Evolutionary conservation across 2,113 vertebrate species (phyloP).

Genomic region (Lagenorhynchus albirostris): DNA sequence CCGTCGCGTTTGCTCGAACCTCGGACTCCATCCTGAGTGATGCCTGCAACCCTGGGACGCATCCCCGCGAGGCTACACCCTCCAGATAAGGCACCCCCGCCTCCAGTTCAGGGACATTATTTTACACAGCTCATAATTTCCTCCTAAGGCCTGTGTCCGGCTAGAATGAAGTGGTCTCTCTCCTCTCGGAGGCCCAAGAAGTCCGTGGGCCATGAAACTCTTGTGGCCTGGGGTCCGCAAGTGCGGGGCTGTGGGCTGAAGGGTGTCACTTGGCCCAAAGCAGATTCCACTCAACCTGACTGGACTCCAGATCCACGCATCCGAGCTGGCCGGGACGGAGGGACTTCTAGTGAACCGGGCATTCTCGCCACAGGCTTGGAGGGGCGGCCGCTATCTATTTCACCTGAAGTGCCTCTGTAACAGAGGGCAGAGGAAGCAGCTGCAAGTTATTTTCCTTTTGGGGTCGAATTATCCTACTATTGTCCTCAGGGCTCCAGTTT

Average conservation of each 20-base stretch:
- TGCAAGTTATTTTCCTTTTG: neutral
- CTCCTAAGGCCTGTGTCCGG: neutral
- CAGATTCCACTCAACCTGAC: neutral
- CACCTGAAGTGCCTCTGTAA: neutral
- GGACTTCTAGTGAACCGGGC: neutral
- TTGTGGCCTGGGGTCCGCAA: rapidly evolving
- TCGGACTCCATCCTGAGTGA: neutral
- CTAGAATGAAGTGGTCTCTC: neutral
- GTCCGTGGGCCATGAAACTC: neutral
- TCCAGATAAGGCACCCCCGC: neutral
- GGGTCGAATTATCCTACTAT: neutral
- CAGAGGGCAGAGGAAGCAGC: no score
- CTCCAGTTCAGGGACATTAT: neutral
- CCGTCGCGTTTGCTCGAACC: neutral
- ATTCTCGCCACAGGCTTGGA: neutral
- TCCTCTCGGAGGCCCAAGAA: neutral
- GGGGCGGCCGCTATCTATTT: neutral
- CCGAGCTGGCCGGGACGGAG: rapidly evolving
- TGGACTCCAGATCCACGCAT: neutral
- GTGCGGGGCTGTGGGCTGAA: rapidly evolving
- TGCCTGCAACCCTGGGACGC: neutral
- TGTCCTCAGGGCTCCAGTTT: neutral
- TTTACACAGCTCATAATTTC: neutral
- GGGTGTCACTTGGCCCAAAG: neutral
- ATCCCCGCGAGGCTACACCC: rapidly evolving